Percentiles rank a stretch among this genome's conserved stretches.
Evolutionary conservation across 1,140 invertebrate genomes (phyloP).

Genomic region (Brachionus asplanchnoidis): DNA sequence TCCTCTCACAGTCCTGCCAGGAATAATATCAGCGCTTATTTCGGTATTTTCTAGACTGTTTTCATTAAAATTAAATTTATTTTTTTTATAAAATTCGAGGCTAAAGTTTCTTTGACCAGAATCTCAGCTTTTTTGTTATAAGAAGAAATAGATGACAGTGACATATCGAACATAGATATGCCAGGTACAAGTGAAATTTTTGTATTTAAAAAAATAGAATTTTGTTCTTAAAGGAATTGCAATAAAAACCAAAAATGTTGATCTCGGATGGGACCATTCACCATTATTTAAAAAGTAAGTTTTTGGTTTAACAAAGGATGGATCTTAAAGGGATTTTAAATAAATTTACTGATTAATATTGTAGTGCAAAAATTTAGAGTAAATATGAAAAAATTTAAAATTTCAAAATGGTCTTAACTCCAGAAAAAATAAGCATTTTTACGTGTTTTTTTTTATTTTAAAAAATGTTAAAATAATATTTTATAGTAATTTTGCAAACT

Average conservation of each 20-base stretch:
- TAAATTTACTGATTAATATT: too few species aligned
- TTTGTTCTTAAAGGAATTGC: neutral
- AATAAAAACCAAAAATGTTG: neutral
- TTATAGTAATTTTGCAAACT: too few species aligned
- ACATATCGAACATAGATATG: constrained; percentile 43
- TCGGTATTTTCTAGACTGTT: constrained; percentile 55
- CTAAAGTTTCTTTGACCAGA: constrained; percentile 52
- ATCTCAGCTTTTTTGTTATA: constrained; percentile 50
- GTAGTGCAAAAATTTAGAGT: too few species aligned
- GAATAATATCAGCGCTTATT: constrained; percentile 59
- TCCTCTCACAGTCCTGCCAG: constrained; percentile 65
- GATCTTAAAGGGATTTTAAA: too few species aligned
- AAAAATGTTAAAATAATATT: too few species aligned
- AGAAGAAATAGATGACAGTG: constrained; percentile 50
- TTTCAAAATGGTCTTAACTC: too few species aligned
- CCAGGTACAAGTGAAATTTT: neutral
- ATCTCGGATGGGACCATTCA: constrained; percentile 22
- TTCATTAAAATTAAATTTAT: neutral
- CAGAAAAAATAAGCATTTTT: too few species aligned
- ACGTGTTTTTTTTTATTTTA: too few species aligned
- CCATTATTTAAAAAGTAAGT: constrained; percentile 7
- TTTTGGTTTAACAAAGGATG: too few species aligned
- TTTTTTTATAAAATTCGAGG: constrained; percentile 46
- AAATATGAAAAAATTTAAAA: too few species aligned
- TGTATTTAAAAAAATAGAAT: neutral